A percentile compares a stretch with the other conserved stretches of the same genome.
These are phyloP conservation scores for Ametastegia equiseti DNA, from an alignment of 2,888 invertebrate species.

Conservation along the genomic window DNA sequence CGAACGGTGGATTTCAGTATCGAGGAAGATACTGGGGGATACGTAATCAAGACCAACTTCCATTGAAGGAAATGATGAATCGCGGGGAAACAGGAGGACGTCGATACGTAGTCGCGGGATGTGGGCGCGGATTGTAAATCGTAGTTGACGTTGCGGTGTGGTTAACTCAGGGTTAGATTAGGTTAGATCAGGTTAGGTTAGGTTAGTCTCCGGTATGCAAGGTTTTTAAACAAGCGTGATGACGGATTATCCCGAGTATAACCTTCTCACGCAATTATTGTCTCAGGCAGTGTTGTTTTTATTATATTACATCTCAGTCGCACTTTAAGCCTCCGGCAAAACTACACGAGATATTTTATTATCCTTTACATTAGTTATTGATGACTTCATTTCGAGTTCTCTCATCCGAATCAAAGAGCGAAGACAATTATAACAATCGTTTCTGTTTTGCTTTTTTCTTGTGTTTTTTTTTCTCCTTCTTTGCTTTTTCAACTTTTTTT, in stretches of 20 bases:
- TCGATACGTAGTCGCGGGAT: background rate
- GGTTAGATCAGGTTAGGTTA: conserved; percentile 8
- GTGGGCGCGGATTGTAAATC: background rate
- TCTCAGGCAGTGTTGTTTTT: background rate
- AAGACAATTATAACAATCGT: background rate
- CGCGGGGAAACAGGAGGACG: background rate
- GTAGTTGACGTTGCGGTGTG: conserved; percentile 11
- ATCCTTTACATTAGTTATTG: background rate
- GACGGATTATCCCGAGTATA: background rate
- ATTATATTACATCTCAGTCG: background rate
- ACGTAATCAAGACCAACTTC: background rate
- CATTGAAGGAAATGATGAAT: conserved; percentile 7
- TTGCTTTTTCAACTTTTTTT: background rate
- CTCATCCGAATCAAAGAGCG: background rate
- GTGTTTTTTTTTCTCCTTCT: background rate
- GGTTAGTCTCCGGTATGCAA: background rate
- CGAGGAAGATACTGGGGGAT: background rate
- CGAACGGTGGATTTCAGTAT: background rate
- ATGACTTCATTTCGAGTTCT: conserved; percentile 16
- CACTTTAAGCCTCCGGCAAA: background rate
- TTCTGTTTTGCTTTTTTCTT: background rate
- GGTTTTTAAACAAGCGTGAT: background rate
- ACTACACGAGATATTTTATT: background rate
- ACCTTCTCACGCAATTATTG: no score
- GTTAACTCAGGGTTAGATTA: background rate